Base-by-base conservation (phyloP, 2,797 vertebrate genomes). In the Macroramphosus scolopax region DNA sequence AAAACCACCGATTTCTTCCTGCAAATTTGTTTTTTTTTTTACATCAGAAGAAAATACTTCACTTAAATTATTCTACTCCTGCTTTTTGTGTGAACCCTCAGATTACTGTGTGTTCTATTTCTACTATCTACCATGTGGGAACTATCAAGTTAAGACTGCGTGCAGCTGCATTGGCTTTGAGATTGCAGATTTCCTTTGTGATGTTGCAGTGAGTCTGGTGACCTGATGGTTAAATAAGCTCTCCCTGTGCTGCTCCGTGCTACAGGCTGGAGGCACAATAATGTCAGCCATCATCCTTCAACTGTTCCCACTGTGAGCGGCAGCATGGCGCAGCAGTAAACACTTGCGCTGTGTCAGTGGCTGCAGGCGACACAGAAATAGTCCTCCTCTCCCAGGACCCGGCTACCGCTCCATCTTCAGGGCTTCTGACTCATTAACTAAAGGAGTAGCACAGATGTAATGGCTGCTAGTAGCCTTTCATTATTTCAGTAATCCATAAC, bases 321-420 rank as follows among this genome's bases (percentile, higher is more conserved):
- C 72, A 69, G 78, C 73, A 53, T 81, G 78, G 81, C 84, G 78
- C 82, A 76, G 83, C 77, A 84, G 72, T 84, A 83, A 87, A 87
- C 83, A 87, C 80, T 81, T 37, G 76, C 80, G n/a, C 77, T 80
- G 80, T 84, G 87, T 87, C 83, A 80, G 70, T 80, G 78, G 81
- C 87, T 83, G 68, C 73, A 57, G 87, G 87, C 82, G 68, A 85
- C 79, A 76, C 84, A 77, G 67, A 87, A 89, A 88, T 83, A 87
- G 83, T 79, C 75, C 72, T 78, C 65, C 31, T 79, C 79, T 83
- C 75, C 44, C 64, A 68, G 71, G 81, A 72, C 74, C 68, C 10
- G 51, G 57, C 72, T 71, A 56, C 48, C 48, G 33, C 72, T 86
- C 65, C 72, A 68, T 82, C 82, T 84, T 75, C 67, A 52, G 75